Evolutionary conservation across 2,797 vertebrate genomes (phyloP).

Genomic region (Ctenochaetus hawaiiensis): DNA sequence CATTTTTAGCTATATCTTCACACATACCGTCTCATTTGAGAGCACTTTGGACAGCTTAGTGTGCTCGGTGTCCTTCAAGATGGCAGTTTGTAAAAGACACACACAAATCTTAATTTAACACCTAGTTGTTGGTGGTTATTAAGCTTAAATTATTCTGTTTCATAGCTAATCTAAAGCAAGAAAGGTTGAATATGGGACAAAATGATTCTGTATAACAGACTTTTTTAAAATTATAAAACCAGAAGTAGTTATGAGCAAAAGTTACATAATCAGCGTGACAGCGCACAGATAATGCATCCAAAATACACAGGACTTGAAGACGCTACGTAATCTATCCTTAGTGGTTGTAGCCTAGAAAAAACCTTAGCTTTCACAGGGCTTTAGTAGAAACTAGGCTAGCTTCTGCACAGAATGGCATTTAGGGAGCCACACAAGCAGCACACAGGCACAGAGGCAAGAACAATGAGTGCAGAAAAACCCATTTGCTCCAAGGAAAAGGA

Average conservation of each 20-base stretch:
- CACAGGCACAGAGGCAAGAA: conserved; percentile 71
- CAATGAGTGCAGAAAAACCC: conserved; percentile 73
- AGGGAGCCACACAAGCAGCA: conserved; percentile 74
- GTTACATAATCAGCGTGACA: conserved; percentile 14
- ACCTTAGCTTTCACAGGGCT: conserved; percentile 36
- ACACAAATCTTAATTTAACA: conserved; percentile 40
- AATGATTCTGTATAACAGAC: conserved; percentile 43
- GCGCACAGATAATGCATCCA: conserved; percentile 31
- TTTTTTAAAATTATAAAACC: conserved; percentile 12
- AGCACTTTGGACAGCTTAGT: conserved; percentile 76
- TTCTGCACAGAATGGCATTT: conserved; percentile 66
- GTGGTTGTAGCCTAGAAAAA: conserved; percentile 21
- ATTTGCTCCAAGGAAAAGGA: conserved; percentile 74
- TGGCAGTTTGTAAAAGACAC: conserved; percentile 56
- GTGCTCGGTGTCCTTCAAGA: conserved; percentile 67
- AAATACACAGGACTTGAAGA: conserved; percentile 49
- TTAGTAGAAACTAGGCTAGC: conserved; percentile 68
- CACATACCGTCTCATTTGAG: conserved; percentile 79
- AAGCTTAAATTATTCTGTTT: not conserved
- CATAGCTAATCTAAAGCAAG: conserved; percentile 26
- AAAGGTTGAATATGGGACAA: conserved; percentile 1
- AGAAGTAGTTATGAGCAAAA: conserved; percentile 3
- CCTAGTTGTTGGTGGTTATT: not conserved
- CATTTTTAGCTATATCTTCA: conserved; percentile 20
- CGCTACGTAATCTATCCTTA: conserved; percentile 26